These are phyloP conservation scores for Brienomyrus brachyistius DNA, from an alignment of 2,113 vertebrate species.

Conservation along the genomic window DNA sequence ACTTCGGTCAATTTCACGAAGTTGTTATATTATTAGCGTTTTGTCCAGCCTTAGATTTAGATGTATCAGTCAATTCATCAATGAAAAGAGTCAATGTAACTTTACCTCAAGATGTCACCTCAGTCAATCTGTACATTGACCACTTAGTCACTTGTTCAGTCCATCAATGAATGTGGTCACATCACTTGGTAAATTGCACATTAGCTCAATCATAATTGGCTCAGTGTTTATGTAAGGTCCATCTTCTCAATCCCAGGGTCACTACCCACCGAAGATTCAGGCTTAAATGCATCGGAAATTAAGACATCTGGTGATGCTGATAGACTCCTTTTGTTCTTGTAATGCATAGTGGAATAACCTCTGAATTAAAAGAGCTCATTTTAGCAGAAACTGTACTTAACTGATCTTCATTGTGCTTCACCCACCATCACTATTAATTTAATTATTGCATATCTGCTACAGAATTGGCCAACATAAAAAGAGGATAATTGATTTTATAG, in stretches of 20 bases:
- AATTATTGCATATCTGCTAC: neutral
- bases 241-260: neutral
- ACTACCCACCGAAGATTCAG: neutral
- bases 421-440: neutral
- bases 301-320: neutral
- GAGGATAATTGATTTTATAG: neutral
- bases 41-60: neutral
- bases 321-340: neutral
- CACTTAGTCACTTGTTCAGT: conserved; percentile 2
- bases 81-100: neutral
- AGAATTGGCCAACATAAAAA: neutral
- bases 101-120: neutral
- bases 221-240: neutral
- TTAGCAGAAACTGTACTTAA: neutral
- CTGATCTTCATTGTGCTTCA: neutral
- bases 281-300: neutral
- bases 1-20: neutral
- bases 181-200: neutral
- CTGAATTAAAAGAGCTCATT: neutral
- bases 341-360: neutral
- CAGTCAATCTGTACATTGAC: neutral
- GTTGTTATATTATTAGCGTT: neutral
- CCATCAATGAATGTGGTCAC: neutral
- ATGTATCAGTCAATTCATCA: neutral
- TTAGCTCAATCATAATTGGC: neutral